Base-by-base conservation (phyloP, 2,888 invertebrate species). In the Pyrrhosoma nymphula region DNA sequence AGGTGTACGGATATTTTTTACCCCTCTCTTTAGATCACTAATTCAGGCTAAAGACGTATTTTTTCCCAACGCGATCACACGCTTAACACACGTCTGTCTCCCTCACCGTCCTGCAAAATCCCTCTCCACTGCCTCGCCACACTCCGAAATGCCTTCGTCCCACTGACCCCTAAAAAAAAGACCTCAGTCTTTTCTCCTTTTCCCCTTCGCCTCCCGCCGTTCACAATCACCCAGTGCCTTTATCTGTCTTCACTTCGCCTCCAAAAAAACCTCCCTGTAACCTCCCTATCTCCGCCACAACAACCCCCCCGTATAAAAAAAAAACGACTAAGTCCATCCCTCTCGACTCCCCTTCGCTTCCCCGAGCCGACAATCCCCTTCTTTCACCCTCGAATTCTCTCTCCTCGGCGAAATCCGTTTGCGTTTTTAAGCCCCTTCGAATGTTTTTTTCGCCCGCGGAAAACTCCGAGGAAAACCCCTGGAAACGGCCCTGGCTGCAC, bases 341-440 rank as follows among this genome's bases (percentile, higher is more conserved):
- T n/a, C n/a, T n/a, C 69, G n/a, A 69, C 60, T 20, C 60, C 18
- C 69, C 23, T 20, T 23, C 18, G 30, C 35, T 35, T 35, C 82
- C 18, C 0, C 16, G 82, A 82, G 82, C 82, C 30, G 30, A 23
- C 82, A 82, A 82, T 82, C 82, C 82, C 47, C 82, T 82, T 82
- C 82, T 82, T 82, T 82, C 4, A 82, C 82, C 82, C 82, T 82
- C 35, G 30, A 14, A 30, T 82, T 26, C n/a, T 82, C 35, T 18
- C 82, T 82, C 82, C 35, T 82, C 30, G 10, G 82, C 82, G 82
- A 82, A 82, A 82, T 82, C 30, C 82, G 82, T 82, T 82, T 82
- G 35, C 16, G 35, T 16, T 20, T 35, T 69, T 82, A 82, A 82
- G 82, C 82, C 30, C 82, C 35, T 35, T 14, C 35, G 60, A 60